phyloP scores from a whole-genome alignment of 2,113 vertebrate genomes.

The Channa maculata region DNA sequence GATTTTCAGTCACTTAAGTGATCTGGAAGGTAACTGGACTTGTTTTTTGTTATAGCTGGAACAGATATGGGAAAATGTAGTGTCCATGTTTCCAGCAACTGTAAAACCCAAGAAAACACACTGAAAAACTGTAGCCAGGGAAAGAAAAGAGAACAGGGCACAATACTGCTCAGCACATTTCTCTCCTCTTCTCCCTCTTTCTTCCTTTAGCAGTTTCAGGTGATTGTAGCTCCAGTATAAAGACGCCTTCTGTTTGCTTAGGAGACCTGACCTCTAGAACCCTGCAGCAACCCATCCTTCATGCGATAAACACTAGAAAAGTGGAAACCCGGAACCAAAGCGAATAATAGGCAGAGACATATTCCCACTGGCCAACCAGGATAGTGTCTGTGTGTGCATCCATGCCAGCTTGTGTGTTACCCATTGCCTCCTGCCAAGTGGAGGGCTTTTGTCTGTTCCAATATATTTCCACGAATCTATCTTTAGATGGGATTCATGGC shows the following conservation, averaged over 20 bases:
- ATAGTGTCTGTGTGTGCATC: conserved; percentile 54
- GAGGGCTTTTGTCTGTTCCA: conserved; percentile 65
- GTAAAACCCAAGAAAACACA: neutral
- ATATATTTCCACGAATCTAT: conserved; percentile 64
- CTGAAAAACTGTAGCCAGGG: conserved; percentile 24
- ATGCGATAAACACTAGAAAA: conserved; percentile 68
- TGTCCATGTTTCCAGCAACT: conserved; percentile 31
- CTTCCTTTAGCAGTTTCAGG: conserved; percentile 41
- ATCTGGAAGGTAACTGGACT: no score
- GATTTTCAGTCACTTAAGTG: no score
- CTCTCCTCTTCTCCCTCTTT: conserved; percentile 33
- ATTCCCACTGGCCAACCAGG: conserved; percentile 67
- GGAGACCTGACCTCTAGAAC: conserved; percentile 53
- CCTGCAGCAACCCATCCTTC: conserved; percentile 69
- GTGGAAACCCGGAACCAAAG: conserved; percentile 59
- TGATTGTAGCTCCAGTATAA: conserved; percentile 62
- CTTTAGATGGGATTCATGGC: conserved; percentile 57
- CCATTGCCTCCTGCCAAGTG: conserved; percentile 66
- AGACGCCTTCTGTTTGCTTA: conserved; percentile 54
- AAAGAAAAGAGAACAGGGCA: conserved; percentile 20
- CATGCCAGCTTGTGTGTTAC: conserved; percentile 56
- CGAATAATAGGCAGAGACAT: conserved; percentile 71
- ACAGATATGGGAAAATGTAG: neutral
- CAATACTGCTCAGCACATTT: conserved; percentile 51
- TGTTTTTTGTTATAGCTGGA: no score